Conservation (phyloP, 2,888 invertebrate species). For the Lamproptera curius region DNA sequence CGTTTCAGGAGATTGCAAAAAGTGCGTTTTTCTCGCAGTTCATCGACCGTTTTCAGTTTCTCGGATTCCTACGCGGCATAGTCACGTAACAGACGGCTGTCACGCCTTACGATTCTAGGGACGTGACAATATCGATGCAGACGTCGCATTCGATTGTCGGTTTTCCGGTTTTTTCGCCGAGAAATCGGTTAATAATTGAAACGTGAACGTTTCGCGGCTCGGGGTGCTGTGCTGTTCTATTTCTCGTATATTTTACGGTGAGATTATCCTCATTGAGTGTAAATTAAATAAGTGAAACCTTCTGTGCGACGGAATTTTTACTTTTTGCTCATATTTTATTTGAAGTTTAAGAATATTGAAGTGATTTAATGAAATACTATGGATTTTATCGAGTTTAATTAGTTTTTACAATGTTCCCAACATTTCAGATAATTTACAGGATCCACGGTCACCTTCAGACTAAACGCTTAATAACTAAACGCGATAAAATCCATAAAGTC, state of each 20-base stretch:
- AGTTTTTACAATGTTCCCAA: too few relatives aligned
- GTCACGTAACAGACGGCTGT: slow-evolving; percentile 46
- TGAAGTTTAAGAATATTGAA: too few relatives aligned
- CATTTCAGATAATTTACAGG: too few relatives aligned
- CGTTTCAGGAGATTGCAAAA: slow-evolving; percentile 20
- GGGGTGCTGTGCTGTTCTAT: slow-evolving; percentile 1
- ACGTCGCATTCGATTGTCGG: slow-evolving; percentile 38
- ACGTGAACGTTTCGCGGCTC: slow-evolving; percentile 10
- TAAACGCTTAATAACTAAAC: too few relatives aligned
- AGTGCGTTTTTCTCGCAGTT: too few relatives aligned
- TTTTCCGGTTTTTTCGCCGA: slow-evolving; percentile 32
- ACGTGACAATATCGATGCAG: slow-evolving; percentile 58
- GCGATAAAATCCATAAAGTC: too few relatives aligned
- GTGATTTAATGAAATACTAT: too few relatives aligned
- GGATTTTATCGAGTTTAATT: too few relatives aligned
- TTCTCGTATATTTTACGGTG: neutral
- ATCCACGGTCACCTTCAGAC: too few relatives aligned
- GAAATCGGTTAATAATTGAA: slow-evolving; percentile 16
- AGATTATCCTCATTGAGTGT: slow-evolving; percentile 7
- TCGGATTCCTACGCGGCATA: slow-evolving; percentile 37
- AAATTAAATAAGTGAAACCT: too few relatives aligned
- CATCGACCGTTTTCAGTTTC: slow-evolving; percentile 44
- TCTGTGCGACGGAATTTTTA: too few relatives aligned
- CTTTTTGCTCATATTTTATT: too few relatives aligned
- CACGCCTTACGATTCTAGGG: slow-evolving; percentile 49